phyloP scores from a whole-genome alignment of 2,888 invertebrate genomes.

The Rhabditoides inermis region DNA sequence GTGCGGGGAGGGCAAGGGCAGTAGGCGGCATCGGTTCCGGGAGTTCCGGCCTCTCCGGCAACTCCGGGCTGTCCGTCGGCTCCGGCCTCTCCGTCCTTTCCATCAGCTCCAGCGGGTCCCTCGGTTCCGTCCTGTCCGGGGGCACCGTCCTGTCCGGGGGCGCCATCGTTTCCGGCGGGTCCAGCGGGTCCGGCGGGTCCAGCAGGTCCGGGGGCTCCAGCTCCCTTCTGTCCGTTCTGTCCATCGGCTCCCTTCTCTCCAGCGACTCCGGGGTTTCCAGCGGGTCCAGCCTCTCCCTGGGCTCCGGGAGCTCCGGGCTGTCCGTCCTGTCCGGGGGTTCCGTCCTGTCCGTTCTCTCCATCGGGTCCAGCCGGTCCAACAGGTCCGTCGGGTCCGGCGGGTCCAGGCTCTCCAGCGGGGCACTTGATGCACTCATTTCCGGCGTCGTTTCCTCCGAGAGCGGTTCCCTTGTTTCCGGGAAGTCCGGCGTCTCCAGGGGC shows the following conservation, averaged over 20 bases:
- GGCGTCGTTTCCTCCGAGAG: too few relatives aligned
- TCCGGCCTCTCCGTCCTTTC: conserved; percentile 4
- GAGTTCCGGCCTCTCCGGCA: conserved; percentile 6
- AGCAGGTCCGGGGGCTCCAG: conserved; percentile 1
- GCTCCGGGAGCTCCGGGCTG: conserved; percentile 17
- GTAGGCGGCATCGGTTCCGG: conserved; percentile 7
- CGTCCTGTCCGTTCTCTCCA: too few relatives aligned
- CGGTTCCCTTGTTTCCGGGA: neutral
- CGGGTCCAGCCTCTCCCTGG: neutral
- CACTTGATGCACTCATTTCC: conserved; percentile 15
- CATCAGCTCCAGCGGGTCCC: neutral
- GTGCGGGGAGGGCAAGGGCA: conserved; percentile 8
- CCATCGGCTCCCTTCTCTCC: too few relatives aligned
- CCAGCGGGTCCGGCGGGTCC: conserved; percentile 7
- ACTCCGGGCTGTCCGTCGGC: neutral
- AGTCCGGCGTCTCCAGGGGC: neutral
- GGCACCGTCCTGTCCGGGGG: neutral
- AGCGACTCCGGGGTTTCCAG: too few relatives aligned
- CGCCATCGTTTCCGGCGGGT: conserved; percentile 1
- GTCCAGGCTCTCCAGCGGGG: conserved; percentile 19
- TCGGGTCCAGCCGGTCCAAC: conserved; percentile 18
- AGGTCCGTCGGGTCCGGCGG: conserved; percentile 13
- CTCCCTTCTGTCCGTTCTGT: neutral
- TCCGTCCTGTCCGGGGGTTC: conserved; percentile 22
- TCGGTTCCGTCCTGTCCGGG: too few relatives aligned